These are phyloP conservation scores for Synanthedon myopaeformis DNA, from an alignment of 2,888 invertebrate species.

Conservation along the genomic window DNA sequence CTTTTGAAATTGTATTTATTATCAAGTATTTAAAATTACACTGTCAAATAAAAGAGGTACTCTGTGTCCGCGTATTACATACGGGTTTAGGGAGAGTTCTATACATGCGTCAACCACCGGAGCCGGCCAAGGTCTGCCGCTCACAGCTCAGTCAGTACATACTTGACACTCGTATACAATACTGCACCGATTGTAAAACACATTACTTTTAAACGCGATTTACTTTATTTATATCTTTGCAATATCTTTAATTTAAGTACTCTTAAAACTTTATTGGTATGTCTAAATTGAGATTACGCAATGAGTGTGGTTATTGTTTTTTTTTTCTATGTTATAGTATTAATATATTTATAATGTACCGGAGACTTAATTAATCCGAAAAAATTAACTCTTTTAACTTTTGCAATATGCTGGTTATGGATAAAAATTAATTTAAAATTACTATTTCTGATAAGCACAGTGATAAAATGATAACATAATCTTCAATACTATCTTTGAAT, in stretches of 20 bases:
- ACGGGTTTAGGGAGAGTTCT: constrained; percentile 9
- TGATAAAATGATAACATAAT: too few species aligned
- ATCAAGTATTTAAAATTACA: background rate
- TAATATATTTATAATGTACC: too few species aligned
- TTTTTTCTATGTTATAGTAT: too few species aligned
- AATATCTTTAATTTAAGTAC: background rate
- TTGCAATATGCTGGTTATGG: too few species aligned
- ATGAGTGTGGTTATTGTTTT: background rate
- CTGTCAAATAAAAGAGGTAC: background rate
- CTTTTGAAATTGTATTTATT: too few species aligned
- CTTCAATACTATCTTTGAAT: too few species aligned
- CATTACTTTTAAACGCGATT: background rate
- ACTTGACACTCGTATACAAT: background rate
- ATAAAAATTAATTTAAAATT: background rate
- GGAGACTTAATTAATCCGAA: too few species aligned
- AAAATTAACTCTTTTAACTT: too few species aligned
- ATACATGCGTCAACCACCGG: constrained; percentile 13
- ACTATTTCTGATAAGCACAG: background rate
- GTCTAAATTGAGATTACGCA: background rate
- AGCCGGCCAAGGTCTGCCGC: constrained; percentile 31
- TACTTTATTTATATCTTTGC: background rate
- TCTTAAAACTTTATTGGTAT: background rate
- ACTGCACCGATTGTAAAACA: background rate
- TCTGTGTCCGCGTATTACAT: background rate
- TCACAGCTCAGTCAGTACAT: constrained; percentile 16